Base-by-base conservation (phyloP, 1,140 invertebrate genomes). In the Neocloeon triangulifer region DNA sequence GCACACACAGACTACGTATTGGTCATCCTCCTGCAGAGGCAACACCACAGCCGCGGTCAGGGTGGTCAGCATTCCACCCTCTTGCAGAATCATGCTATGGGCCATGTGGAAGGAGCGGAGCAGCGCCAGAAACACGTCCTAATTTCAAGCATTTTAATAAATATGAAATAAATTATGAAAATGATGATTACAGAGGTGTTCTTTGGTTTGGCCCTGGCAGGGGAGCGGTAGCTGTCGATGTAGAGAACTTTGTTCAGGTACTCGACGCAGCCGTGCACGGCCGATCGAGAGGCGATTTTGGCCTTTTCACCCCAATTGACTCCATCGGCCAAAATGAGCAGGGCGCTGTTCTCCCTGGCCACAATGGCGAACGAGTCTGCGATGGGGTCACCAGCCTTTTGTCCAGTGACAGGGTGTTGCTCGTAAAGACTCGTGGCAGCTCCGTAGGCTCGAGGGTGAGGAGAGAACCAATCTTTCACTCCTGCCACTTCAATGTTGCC, bases 351-450 rank as follows among this genome's bases (percentile, higher is more conserved):
- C 26, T 64, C 63, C 23, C 81, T 58, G 4, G 76, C 68, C 39
- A 80, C 70, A 25, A 91, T 58, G 2, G 74, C 84, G 59, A 82
- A 91, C 42, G 80, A 76, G 56, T 91, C 85, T 10, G 85, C 85
- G 39, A 91, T 78, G 10, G 85, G 85, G 49, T 80, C 76, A 4
- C 85, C 81, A 57, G 77, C 77, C 33, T 68, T 64, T 30, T 64
- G 55, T 37, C 69, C 65, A 23, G 71, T 80, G 15, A 73, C 51
- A 35, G 79, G 77, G 55, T 85, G 76, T 36, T 62, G 64, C 48
- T 84, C 78, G 43, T 84, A 84, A 2, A 84, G 51, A 0, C 73
- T 76, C 15, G 73, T 58, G 5, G 62, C 57, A 17, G 56, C 40
- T 32, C 77, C 79, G 45, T 66, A 81, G 2, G 72, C 70, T 37